A percentile compares a stretch with the other conserved stretches of the same genome.
Conservation (phyloP, 1,140 invertebrate genomes). For the Saxidomus purpurata region DNA sequence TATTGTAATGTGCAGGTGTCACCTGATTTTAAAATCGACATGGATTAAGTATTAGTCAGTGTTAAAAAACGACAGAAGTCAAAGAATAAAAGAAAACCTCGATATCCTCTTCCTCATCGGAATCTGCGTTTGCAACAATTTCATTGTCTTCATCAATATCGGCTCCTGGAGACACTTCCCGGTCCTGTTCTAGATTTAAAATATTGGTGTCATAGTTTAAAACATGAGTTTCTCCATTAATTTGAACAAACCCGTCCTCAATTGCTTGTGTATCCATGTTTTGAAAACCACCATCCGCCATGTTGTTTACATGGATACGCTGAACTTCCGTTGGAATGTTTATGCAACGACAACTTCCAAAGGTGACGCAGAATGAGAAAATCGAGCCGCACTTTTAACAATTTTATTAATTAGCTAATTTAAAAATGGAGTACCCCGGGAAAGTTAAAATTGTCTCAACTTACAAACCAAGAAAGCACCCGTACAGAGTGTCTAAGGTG, state of each 20-base stretch:
- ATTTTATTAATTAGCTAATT: background rate
- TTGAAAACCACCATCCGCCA: conserved; percentile 71
- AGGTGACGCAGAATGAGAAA: background rate
- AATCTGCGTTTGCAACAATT: conserved; percentile 28
- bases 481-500: conserved; percentile 59
- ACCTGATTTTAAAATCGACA: no score
- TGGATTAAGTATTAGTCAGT: no score
- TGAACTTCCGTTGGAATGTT: background rate
- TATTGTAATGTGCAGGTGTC: no score
- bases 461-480: conserved; percentile 59
- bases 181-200: conserved; percentile 74
- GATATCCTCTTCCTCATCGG: conserved; percentile 69
- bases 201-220: conserved; percentile 77
- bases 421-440: conserved; percentile 60
- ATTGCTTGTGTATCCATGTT: conserved; percentile 66
- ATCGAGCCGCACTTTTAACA: background rate
- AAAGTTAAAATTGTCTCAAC: conserved; percentile 46
- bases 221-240: conserved; percentile 75
- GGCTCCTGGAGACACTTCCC: conserved; percentile 60
- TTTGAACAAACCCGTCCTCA: conserved; percentile 74
- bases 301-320: conserved; percentile 79
- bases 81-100: no score
- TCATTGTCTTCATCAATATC: conserved; percentile 62
- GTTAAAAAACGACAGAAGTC: no score
- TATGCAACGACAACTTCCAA: background rate